These are phyloP conservation scores for Cichlasoma orientale DNA, from an alignment of 2,797 vertebrate genomes.

Conservation along the genomic window DNA sequence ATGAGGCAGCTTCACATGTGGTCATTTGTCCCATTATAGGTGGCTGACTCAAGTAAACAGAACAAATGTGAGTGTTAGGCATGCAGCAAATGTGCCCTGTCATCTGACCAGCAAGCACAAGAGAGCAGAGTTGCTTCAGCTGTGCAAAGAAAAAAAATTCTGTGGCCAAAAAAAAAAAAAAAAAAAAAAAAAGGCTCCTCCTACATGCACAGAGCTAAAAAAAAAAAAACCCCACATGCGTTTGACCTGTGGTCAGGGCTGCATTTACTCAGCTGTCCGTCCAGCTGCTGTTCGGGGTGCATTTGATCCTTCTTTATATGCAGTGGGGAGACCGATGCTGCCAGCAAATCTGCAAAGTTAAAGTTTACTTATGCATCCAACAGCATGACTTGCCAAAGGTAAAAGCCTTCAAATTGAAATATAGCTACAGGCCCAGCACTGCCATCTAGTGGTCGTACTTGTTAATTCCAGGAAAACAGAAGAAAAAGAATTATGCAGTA, in stretches of 20 bases:
- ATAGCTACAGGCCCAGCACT: slow-evolving; percentile 8
- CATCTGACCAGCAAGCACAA: not conserved
- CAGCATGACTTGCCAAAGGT: not conserved
- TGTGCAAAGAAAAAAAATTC: not conserved
- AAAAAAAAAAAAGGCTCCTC: not conserved
- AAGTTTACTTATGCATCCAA: slow-evolving; percentile 1
- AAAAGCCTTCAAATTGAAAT: not conserved
- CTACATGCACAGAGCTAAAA: not conserved
- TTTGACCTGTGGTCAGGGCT: slow-evolving; percentile 36
- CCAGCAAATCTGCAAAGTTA: not conserved
- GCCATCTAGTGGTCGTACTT: slow-evolving; percentile 57
- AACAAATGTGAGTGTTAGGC: not conserved
- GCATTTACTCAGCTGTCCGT: slow-evolving; percentile 49
- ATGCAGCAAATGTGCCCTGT: slow-evolving; percentile 7
- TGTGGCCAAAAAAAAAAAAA: slow-evolving; percentile 1
- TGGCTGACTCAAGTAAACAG: slow-evolving; percentile 20
- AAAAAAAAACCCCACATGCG: slow-evolving; percentile 51
- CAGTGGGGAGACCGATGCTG: not conserved
- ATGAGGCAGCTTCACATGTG: slow-evolving; percentile 20
- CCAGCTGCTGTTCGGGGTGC: slow-evolving; percentile 17
- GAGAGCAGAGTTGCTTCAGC: not conserved
- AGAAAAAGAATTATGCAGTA: not conserved
- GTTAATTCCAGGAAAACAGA: not conserved
- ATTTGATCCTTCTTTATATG: not conserved
- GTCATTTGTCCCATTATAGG: slow-evolving; percentile 13